Conservation (phyloP, 23 tunicate species). For the Phallusia fumigata region DNA sequence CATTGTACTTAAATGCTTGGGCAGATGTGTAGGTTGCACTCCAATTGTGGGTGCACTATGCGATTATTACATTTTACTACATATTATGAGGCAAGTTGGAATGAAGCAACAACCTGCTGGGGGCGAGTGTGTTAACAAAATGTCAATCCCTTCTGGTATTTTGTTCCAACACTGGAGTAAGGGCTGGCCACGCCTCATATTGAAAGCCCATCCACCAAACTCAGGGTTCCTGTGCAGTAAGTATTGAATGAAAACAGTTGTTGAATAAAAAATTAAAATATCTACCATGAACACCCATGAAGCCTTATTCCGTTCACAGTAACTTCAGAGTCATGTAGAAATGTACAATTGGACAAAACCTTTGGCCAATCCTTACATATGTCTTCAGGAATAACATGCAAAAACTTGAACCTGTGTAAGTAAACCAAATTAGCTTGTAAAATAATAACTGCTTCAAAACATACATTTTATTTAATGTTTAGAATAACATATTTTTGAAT, state of each 20-base stretch:
- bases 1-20: too few species aligned
- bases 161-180: constrained; percentile 78
- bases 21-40: too few species aligned
- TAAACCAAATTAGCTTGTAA: neutral
- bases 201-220: constrained; percentile 80
- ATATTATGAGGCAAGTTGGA: neutral
- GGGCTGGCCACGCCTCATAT: constrained; percentile 48
- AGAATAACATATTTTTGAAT: constrained; percentile 7
- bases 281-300: constrained; percentile 78
- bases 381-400: constrained; percentile 41
- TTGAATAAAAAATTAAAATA: too few species aligned
- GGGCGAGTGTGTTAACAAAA: constrained; percentile 77
- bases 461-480: neutral
- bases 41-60: too few species aligned
- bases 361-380: constrained; percentile 45
- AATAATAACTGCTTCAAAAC: too few species aligned
- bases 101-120: constrained; percentile 56
- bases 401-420: constrained; percentile 29
- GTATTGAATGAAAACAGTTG: neutral
- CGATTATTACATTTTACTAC: too few species aligned
- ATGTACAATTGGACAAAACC: constrained; percentile 58
- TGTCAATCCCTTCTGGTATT: constrained; percentile 75
- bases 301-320: constrained; percentile 73
- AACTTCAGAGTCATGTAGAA: constrained; percentile 68
- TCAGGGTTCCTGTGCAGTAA: constrained; percentile 44